These are phyloP conservation scores for Syngnathus rostellatus DNA, from an alignment of 2,797 vertebrate genomes.

Conservation along the genomic window DNA sequence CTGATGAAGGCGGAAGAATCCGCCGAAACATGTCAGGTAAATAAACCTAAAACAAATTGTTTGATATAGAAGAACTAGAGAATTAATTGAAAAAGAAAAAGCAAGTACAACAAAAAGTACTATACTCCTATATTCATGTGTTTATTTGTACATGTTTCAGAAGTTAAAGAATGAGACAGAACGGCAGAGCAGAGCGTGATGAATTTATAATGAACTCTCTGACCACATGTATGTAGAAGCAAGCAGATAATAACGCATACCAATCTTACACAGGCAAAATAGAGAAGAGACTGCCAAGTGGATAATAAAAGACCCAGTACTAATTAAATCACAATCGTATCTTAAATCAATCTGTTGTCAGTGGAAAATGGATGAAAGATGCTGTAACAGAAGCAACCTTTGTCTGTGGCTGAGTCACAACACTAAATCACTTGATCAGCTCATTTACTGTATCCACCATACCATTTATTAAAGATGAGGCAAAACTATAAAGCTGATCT, in stretches of 20 bases:
- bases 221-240: conserved; percentile 5
- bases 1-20: no score
- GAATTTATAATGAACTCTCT: conserved; percentile 5
- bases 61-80: no score
- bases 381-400: conserved; percentile 48
- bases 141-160: conserved; percentile 17
- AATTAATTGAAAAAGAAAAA: no score
- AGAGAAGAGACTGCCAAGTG: conserved; percentile 31
- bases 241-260: conserved; percentile 10
- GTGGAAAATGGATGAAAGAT: conserved; percentile 47
- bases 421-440: conserved; percentile 57
- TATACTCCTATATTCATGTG: conserved; percentile 6
- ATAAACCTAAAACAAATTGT: no score
- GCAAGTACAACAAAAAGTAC: no score
- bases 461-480: conserved; percentile 42
- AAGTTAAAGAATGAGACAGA: conserved; percentile 5
- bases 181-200: background rate
- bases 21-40: no score
- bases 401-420: conserved; percentile 25
- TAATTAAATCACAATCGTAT: conserved; percentile 58
- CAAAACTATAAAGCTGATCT: conserved; percentile 24
- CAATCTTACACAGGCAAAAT: conserved; percentile 8
- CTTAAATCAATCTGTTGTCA: conserved; percentile 60
- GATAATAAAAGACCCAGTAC: conserved; percentile 50
- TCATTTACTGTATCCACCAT: conserved; percentile 45